These are phyloP conservation scores for Proctacanthus coquilletti DNA, from an alignment of 1,140 invertebrate species.

Conservation along the genomic window DNA sequence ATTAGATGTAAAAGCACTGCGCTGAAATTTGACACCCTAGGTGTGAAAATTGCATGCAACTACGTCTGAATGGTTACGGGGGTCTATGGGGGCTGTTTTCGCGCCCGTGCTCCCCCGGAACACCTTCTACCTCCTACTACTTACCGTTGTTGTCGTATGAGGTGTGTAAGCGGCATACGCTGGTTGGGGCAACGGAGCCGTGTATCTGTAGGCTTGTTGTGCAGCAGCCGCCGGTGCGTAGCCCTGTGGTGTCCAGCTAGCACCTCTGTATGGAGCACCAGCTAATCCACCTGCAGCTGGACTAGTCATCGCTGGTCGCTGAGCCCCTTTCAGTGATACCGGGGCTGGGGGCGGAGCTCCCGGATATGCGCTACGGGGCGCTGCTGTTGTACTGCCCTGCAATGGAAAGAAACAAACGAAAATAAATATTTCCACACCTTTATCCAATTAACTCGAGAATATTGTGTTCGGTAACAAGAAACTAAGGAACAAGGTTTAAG, in stretches of 20 bases:
- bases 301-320: constrained; percentile 28
- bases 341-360: constrained; percentile 24
- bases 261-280: constrained; percentile 27
- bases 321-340: constrained; percentile 24
- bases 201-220: constrained; percentile 27
- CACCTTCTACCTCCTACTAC: no score
- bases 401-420: neutral
- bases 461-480: no score
- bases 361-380: constrained; percentile 23
- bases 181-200: constrained; percentile 26
- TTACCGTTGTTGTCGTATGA: constrained; percentile 28
- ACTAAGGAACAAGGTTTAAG: no score
- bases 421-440: no score
- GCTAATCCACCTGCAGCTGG: constrained; percentile 28
- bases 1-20: no score
- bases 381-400: constrained; percentile 12
- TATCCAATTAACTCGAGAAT: no score
- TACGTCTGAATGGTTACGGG: no score
- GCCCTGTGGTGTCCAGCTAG: constrained; percentile 28
- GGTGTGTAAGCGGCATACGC: constrained; percentile 28
- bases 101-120: no score
- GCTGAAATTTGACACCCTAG: no score
- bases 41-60: no score
- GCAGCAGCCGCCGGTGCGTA: constrained; percentile 27
- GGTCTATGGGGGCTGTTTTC: no score